Percentiles rank a stretch among this genome's conserved stretches.
These are phyloP conservation scores for Camelus bactrianus DNA, from an alignment of 2,113 vertebrate genomes.

Conservation along the genomic window DNA sequence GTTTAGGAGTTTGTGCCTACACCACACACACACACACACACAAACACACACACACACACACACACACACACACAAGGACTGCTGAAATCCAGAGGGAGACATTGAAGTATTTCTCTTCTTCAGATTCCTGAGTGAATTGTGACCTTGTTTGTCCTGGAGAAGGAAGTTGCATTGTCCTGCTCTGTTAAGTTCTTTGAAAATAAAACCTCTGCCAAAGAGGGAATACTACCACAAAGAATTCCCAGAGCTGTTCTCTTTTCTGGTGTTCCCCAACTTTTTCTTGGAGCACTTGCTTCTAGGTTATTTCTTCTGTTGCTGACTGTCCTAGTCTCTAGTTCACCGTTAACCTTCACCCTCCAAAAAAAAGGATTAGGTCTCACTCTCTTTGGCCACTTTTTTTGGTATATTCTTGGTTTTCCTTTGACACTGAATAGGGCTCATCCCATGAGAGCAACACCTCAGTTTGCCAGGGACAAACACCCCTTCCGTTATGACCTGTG, in stretches of 20 bases:
- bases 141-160: background rate
- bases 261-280: background rate
- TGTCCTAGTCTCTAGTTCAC: background rate
- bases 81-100: background rate
- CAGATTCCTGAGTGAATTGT: background rate
- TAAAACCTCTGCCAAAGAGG: background rate
- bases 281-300: background rate
- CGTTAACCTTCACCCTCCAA: background rate
- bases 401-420: background rate
- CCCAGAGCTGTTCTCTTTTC: no score
- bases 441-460: fast-evolving
- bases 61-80: background rate
- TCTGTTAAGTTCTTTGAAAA: background rate
- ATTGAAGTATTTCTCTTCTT: background rate
- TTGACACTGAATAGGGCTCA: background rate
- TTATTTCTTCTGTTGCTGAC: background rate
- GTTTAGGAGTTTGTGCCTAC: background rate
- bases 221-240: background rate
- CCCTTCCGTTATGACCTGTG: background rate
- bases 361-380: background rate
- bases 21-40: background rate
- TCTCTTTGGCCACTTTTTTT: background rate
- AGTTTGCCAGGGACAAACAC: background rate
- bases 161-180: background rate
- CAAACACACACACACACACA: background rate